phyloP scores from a whole-genome alignment of 1,140 invertebrate genomes.

The Steinernema feltiae region DNA sequence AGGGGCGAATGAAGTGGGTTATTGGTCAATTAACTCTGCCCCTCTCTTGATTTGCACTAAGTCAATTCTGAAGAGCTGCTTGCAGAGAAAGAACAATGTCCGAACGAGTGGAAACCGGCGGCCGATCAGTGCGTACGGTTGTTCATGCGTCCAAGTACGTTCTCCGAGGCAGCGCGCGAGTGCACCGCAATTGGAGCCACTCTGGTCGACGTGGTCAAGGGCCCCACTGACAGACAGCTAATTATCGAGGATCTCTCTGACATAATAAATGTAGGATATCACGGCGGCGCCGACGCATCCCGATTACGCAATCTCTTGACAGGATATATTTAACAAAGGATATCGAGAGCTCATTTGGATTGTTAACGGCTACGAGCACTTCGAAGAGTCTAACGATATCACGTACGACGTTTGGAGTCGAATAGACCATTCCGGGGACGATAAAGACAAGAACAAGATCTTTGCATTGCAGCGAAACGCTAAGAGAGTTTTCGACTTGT shows the following conservation, averaged over 20 bases:
- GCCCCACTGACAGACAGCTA: conserved; percentile 5
- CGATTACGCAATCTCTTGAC: background rate
- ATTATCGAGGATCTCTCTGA: conserved; percentile 9
- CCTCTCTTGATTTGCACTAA: background rate
- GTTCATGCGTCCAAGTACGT: background rate
- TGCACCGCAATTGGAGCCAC: background rate
- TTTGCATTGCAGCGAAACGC: background rate
- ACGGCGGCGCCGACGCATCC: background rate
- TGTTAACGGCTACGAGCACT: background rate
- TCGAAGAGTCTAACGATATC: conserved; percentile 7
- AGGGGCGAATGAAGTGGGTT: background rate
- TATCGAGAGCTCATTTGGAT: conserved; percentile 8
- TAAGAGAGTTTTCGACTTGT: background rate
- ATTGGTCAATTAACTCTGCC: background rate
- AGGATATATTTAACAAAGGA: conserved; percentile 7
- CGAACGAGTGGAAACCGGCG: background rate
- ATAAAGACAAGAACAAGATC: background rate
- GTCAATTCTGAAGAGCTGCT: background rate
- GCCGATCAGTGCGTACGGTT: conserved; percentile 1
- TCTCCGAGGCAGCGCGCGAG: background rate
- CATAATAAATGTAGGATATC: conserved; percentile 9
- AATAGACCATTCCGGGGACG: background rate
- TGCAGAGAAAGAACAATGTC: conserved; percentile 7
- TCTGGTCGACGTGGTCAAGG: conserved; percentile 4
- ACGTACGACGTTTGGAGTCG: conserved; percentile 1